Conservation (phyloP, 2,888 invertebrate species). For the Eristalis pertinax region DNA sequence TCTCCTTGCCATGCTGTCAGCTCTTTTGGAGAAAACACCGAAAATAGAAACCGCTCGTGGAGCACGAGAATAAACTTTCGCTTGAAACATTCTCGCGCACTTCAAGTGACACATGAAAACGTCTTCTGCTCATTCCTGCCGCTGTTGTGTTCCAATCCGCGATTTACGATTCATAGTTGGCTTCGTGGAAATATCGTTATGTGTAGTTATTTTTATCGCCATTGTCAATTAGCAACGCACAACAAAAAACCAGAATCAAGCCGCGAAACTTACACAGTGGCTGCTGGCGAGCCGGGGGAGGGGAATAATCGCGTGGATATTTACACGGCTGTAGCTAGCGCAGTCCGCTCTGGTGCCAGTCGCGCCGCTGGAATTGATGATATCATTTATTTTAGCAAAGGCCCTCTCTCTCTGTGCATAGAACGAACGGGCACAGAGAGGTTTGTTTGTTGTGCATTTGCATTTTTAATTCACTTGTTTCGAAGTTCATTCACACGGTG, state of each 20-base stretch:
- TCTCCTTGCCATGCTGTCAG: neutral
- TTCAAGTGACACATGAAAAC: conserved; percentile 26
- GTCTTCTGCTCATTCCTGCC: neutral
- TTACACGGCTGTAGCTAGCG: conserved; percentile 13
- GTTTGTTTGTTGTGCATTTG: conserved; percentile 29
- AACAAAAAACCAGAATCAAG: conserved; percentile 16
- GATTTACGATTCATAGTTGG: conserved; percentile 30
- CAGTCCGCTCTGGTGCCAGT: neutral
- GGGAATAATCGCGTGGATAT: conserved; percentile 6
- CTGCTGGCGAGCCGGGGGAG: neutral
- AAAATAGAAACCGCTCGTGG: conserved; percentile 43
- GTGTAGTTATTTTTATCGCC: conserved; percentile 49
- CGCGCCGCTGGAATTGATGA: conserved; percentile 32
- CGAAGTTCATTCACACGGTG: conserved; percentile 44
- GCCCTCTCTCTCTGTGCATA: neutral
- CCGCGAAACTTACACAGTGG: neutral
- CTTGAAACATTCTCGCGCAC: conserved; percentile 27
- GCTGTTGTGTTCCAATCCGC: conserved; percentile 3
- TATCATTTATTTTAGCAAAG: conserved; percentile 37
- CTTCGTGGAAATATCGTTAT: conserved; percentile 34
- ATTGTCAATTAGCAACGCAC: conserved; percentile 47
- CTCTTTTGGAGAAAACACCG: conserved; percentile 5
- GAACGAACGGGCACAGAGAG: neutral
- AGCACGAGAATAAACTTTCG: conserved; percentile 31
- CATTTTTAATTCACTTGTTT: conserved; percentile 25